phyloP scores from a whole-genome alignment of 2,888 invertebrate genomes.

The Odontocerum albicorne region DNA sequence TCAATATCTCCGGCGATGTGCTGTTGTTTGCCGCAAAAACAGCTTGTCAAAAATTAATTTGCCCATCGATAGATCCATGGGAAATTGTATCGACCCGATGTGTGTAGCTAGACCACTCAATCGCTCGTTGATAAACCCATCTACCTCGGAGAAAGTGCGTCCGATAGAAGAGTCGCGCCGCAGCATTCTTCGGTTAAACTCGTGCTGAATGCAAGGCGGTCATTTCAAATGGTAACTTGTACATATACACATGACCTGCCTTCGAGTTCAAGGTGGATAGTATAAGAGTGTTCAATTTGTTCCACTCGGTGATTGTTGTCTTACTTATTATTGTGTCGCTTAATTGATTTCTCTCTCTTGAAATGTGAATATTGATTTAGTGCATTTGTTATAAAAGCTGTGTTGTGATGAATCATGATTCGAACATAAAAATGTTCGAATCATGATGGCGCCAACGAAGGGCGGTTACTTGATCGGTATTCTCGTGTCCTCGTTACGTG shows the following conservation, averaged over 20 bases:
- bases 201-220: background rate
- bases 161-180: conserved; percentile 10
- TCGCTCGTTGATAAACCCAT: background rate
- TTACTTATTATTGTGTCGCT: no score
- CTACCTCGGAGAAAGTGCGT: conserved; percentile 12
- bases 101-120: background rate
- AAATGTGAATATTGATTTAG: no score
- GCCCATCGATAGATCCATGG: background rate
- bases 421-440: no score
- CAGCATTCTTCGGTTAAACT: conserved; percentile 1
- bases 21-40: background rate
- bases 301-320: no score
- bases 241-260: no score
- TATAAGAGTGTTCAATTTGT: no score
- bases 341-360: no score
- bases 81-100: background rate
- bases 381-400: no score
- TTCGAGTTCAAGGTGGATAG: no score
- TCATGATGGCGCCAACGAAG: conserved; percentile 6
- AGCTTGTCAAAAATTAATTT: no score
- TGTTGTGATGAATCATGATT: no score
- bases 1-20: background rate
- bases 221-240: no score
- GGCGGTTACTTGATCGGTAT: conserved; percentile 10
- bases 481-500: conserved; percentile 17